Base-by-base conservation (phyloP, 2,888 invertebrate genomes). In the Himalopsyche tibetana region DNA sequence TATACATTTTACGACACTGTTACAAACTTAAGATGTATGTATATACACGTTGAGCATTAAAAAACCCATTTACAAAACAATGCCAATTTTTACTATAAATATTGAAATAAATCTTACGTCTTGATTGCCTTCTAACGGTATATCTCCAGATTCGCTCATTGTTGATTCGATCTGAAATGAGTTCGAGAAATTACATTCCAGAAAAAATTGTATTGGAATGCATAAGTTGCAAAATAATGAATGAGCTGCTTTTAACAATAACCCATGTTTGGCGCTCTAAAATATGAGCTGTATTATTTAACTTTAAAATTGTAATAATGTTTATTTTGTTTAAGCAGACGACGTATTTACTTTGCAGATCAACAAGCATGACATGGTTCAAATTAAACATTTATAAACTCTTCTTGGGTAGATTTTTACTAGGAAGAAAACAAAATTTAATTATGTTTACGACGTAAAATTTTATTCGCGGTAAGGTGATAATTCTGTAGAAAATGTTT, bases 111-210 rank as follows among this genome's bases (percentile, higher is more conserved):
- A 83, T 85, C 88, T 87, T 85, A 88, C 88, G 81, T 88, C 88
- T 81, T 87, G 87, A 80, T 63, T 88, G 83, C 81, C 84, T 84
- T 88, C 88, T 8, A 84, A 40, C 15, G 88, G 81, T 36, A 82
- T 85, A 45, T 88, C 88, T 40, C 79, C 87, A n/a, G 86, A 82
- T 55, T 88, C 88, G 83, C 88, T 88, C 88, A 88, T 88, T 3
- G 79, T 82, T 28, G 55, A 80, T 12, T 36, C 81, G 56, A 74
- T 17, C 69, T 82, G 79, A 45, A 87, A 87, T 40, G 11, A 82
- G 8, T 19, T 1, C 3, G 5, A 51, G 15, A 51, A 15, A 15
- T 51, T 15, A 15, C 15, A 51, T 51, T 51, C 15, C 51, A 51
- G 5, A 51, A 51, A 15, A 2, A 15, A 51, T 51, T 51, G 15